Percentiles rank a stretch among this genome's conserved stretches.
Evolutionary conservation across 2,797 vertebrate species (phyloP).

Genomic region (Benthosema pterotum): DNA sequence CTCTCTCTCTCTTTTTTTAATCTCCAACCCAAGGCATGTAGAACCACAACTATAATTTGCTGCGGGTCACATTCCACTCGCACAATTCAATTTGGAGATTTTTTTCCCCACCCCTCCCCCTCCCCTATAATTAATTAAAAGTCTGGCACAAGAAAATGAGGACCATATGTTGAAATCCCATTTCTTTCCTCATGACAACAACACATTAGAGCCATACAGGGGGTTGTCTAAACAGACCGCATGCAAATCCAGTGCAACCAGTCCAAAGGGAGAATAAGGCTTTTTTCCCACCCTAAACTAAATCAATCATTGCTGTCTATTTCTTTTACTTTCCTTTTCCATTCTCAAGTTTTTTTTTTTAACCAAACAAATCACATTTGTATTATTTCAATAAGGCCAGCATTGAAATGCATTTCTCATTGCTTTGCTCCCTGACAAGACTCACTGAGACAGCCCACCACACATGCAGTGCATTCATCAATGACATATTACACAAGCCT

Average conservation of each 20-base stretch:
- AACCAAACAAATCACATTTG: slow-evolving; percentile 25
- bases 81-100: slow-evolving; percentile 68
- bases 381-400: slow-evolving; percentile 23
- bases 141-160: slow-evolving; percentile 67
- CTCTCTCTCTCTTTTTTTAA: slow-evolving; percentile 39
- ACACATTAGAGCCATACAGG: slow-evolving; percentile 57
- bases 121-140: slow-evolving; percentile 69
- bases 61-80: slow-evolving; percentile 61
- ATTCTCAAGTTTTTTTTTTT: slow-evolving; percentile 39
- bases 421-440: slow-evolving; percentile 43
- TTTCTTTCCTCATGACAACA: slow-evolving; percentile 65
- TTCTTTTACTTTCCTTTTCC: slow-evolving; percentile 16
- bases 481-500: slow-evolving; percentile 62
- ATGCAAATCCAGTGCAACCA: slow-evolving; percentile 55
- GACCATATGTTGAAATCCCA: slow-evolving; percentile 72
- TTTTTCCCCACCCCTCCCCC: slow-evolving; percentile 36
- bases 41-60: slow-evolving; percentile 54
- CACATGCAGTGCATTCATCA: slow-evolving; percentile 61
- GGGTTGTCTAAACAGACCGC: slow-evolving; percentile 65
- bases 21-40: slow-evolving; percentile 46
- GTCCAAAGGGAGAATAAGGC: slow-evolving; percentile 36
- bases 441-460: slow-evolving; percentile 40
- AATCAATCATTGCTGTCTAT: slow-evolving; percentile 50
- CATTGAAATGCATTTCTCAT: slow-evolving; percentile 22
- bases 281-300: slow-evolving; percentile 32